Percentiles rank a stretch among this genome's conserved stretches.
Evolutionary conservation across 2,888 invertebrate genomes (phyloP).

Genomic region (Drepanosiphum platanoidis): DNA sequence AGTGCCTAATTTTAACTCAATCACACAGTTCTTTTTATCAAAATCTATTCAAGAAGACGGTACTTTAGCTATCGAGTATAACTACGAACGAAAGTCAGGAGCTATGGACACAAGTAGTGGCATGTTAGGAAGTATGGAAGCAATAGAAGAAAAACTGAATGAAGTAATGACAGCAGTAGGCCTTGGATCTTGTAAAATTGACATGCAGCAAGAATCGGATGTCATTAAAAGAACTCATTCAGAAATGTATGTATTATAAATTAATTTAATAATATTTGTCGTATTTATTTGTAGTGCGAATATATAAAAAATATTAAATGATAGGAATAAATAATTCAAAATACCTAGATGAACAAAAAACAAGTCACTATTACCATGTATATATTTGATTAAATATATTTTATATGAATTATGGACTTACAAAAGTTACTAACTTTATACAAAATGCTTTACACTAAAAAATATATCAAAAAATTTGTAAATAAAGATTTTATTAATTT

Average conservation of each 20-base stretch:
- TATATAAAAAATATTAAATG: not conserved
- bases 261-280: not conserved
- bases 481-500: no score
- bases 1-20: conserved; percentile 57
- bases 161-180: conserved; percentile 43
- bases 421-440: no score
- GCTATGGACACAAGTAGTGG: conserved; percentile 32
- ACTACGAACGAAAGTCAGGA: conserved; percentile 66
- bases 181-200: conserved; percentile 18
- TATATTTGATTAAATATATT: no score
- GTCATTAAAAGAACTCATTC: conserved; percentile 48
- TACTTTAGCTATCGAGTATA: conserved; percentile 63
- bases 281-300: not conserved
- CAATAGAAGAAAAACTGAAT: conserved; percentile 47
- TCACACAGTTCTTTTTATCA: conserved; percentile 56
- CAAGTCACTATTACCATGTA: no score
- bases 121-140: conserved; percentile 26
- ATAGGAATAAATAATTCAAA: no score
- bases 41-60: conserved; percentile 52
- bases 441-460: no score
- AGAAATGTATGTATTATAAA: conserved; percentile 42
- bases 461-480: no score
- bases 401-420: no score
- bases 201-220: conserved; percentile 36
- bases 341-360: no score